phyloP scores from a whole-genome alignment of 2,888 invertebrate species.

The Tetragonula carbonaria region DNA sequence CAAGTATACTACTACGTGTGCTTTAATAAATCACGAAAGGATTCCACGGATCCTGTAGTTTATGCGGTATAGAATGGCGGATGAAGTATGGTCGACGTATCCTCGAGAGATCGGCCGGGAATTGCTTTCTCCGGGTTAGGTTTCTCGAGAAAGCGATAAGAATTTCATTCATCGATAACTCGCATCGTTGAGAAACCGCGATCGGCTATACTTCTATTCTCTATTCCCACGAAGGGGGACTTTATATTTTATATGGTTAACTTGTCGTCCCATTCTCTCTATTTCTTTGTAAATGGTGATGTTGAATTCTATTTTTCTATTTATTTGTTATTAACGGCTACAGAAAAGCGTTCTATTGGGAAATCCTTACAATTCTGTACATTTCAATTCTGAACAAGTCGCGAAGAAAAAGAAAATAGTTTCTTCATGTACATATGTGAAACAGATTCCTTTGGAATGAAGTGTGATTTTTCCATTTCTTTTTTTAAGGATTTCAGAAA shows the following conservation, averaged over 20 bases:
- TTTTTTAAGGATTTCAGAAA: too few species aligned
- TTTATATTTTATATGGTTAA: background rate
- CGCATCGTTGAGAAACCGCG: background rate
- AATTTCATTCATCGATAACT: slow-evolving; percentile 24
- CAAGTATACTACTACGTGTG: slow-evolving; percentile 10
- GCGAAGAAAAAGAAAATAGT: too few species aligned
- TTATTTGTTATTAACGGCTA: background rate
- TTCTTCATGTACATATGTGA: too few species aligned
- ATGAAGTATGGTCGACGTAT: slow-evolving; percentile 22
- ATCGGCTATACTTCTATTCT: background rate
- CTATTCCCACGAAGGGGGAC: background rate
- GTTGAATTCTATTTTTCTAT: background rate
- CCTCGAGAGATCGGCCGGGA: slow-evolving; percentile 25
- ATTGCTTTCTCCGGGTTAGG: slow-evolving; percentile 15
- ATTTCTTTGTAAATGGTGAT: background rate
- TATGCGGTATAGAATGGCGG: slow-evolving; percentile 22
- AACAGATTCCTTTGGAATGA: too few species aligned
- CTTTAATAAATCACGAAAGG: slow-evolving; percentile 44
- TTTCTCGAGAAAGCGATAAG: background rate
- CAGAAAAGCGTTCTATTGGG: too few species aligned
- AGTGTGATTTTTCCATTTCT: too few species aligned
- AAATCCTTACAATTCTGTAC: too few species aligned
- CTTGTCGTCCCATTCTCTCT: background rate
- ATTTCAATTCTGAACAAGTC: too few species aligned
- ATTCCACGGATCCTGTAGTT: slow-evolving; percentile 27